These are phyloP conservation scores for Sebastolobus alascanus DNA, from an alignment of 2,797 vertebrate genomes.

Conservation along the genomic window DNA sequence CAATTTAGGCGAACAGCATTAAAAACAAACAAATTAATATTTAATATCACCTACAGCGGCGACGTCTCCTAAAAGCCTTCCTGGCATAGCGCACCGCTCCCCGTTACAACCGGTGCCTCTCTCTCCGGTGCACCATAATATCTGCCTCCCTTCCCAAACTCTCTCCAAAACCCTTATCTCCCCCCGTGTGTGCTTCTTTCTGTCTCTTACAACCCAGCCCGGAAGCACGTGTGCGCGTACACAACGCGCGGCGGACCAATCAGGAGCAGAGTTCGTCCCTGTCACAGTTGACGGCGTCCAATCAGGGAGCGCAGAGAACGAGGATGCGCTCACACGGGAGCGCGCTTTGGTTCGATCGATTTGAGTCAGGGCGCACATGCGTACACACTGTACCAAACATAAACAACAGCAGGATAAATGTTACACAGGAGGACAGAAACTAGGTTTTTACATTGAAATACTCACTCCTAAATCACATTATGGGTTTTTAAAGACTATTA, in stretches of 20 bases:
- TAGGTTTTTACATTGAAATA: no score
- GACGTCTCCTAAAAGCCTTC: conserved; percentile 77
- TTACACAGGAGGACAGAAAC: no score
- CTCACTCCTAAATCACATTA: no score
- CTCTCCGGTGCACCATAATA: conserved; percentile 79
- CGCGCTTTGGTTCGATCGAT: conserved; percentile 26
- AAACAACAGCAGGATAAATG: conserved; percentile 40
- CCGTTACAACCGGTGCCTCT: conserved; percentile 65
- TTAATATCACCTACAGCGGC: conserved; percentile 73
- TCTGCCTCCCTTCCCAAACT: conserved; percentile 91
- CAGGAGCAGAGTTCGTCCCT: conserved; percentile 63
- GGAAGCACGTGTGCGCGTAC: conserved; percentile 93
- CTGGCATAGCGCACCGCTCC: conserved; percentile 77
- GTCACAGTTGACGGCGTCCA: conserved; percentile 86
- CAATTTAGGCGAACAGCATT: conserved; percentile 68
- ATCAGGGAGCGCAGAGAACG: conserved; percentile 74
- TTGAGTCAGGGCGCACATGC: conserved; percentile 37
- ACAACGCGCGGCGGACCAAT: conserved; percentile 91
- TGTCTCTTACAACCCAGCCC: conserved; percentile 79
- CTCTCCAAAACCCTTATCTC: conserved; percentile 89
- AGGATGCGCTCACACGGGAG: neutral
- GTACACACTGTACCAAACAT: conserved; percentile 23
- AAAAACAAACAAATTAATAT: neutral
- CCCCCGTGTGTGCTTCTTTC: conserved; percentile 72
- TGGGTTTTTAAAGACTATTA: no score